Evolutionary conservation across 2,797 vertebrate genomes (phyloP), one percentile per base, ranked within the genome.

Genomic region (Clarias laeviceps): DNA sequence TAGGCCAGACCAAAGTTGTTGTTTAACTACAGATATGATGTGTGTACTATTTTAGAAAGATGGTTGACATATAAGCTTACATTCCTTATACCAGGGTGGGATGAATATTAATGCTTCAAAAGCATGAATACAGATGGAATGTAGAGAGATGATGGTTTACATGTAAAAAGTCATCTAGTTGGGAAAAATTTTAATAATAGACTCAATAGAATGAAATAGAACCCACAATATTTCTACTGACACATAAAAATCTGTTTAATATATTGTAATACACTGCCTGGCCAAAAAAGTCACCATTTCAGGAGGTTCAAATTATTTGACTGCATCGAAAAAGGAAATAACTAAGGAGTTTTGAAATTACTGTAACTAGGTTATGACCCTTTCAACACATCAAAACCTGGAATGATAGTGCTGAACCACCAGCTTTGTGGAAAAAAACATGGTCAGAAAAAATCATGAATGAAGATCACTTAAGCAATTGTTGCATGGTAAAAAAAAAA

Each of bases 1-100:
- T 73, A 83, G 74, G 59, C 72, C 32, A 61, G 29, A 64, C 18
- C 84, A 40, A 69, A 77, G 65, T 22, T 61, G 45, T 64, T 85
- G 27, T 56, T 54, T 64, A 57, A 82, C 45, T 32, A 29, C 1
- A 50, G 45, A 66, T 54, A 68, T 86, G 70, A 82, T 50, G 7
- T n/a, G 5, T 68, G 12, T 50, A 18, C 18, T 18, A 68, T 82
- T 68, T 82, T 68, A 69, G 69, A 77, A 29, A 50, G 61, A 64
- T 50, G 61, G 15, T 20, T 50, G 24, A 80, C 34, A 61, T 40
- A 37, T 37, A 27, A 1, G 15, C 32, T 34, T 77, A 14, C 9
- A 59, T 59, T 56, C 8, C n/a, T 54, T 77, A 34, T 6, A 77
- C 54, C 29, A 61, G 29, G 32, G 24, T 14, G 29, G 20, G 18